phyloP scores from a whole-genome alignment of 2,888 invertebrate genomes.

The Zaprionus bogoriensis region DNA sequence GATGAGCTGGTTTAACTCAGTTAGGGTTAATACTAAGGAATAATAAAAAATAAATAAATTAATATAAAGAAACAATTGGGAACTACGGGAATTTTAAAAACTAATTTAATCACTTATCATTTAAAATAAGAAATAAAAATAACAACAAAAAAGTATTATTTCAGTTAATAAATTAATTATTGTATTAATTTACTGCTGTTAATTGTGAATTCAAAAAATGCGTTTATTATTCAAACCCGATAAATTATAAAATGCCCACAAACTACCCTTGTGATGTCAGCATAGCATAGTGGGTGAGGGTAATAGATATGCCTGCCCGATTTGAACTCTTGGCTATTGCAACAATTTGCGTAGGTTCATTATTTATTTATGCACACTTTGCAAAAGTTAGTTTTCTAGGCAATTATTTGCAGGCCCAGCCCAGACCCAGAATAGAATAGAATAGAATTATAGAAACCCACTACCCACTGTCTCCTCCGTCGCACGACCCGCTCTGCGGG shows the following conservation, averaged over 20 bases:
- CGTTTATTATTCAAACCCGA: not conserved
- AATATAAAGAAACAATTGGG: too few species aligned
- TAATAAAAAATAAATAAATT: not conserved
- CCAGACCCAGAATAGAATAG: slow-evolving; percentile 17
- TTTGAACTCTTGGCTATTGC: slow-evolving; percentile 1
- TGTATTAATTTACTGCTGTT: not conserved
- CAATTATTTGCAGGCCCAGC: slow-evolving; percentile 36
- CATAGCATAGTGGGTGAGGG: slow-evolving; percentile 2
- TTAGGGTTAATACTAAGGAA: slow-evolving; percentile 6
- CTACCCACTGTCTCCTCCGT: not conserved
- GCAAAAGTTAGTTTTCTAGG: slow-evolving; percentile 26
- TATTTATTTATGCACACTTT: slow-evolving; percentile 44
- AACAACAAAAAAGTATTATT: not conserved
- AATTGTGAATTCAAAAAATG: not conserved
- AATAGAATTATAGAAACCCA: slow-evolving; percentile 22
- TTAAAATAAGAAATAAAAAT: not conserved
- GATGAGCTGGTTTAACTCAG: slow-evolving; percentile 50
- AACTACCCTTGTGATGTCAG: not conserved
- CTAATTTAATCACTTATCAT: too few species aligned
- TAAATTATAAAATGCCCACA: not conserved
- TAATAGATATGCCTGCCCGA: not conserved
- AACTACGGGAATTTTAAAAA: too few species aligned
- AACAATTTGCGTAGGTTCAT: slow-evolving; percentile 23
- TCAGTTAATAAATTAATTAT: too few species aligned
- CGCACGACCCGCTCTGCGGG: not conserved